phyloP scores from a whole-genome alignment of 2,888 invertebrate species.

The Amblyteles armatorius region DNA sequence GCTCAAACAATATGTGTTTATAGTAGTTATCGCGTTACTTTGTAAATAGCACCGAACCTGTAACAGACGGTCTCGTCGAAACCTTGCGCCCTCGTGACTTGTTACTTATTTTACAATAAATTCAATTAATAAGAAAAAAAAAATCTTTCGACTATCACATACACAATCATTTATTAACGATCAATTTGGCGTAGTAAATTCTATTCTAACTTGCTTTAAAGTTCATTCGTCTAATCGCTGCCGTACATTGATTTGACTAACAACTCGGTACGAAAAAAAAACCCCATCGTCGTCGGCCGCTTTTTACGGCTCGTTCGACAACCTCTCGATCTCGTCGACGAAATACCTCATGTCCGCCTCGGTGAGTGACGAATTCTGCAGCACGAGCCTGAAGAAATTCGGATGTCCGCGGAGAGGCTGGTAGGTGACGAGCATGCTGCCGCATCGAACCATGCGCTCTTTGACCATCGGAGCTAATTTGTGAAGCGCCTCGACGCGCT shows the following conservation, averaged over 20 bases:
- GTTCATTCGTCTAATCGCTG: slow-evolving; percentile 31
- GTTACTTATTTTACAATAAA: slow-evolving; percentile 67
- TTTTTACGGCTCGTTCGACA: slow-evolving; percentile 88
- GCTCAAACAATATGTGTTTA: slow-evolving; percentile 46
- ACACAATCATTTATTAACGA: slow-evolving; percentile 20
- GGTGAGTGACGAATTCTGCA: slow-evolving; percentile 95
- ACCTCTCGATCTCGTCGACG: slow-evolving; percentile 93
- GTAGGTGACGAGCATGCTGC: slow-evolving; percentile 98
- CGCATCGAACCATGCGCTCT: slow-evolving; percentile 97
- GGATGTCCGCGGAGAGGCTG: slow-evolving; percentile 94
- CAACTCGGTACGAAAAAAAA: slow-evolving; percentile 14
- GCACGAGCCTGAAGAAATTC: slow-evolving; percentile 97
- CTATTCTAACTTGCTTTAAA: neutral
- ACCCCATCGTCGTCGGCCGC: neutral
- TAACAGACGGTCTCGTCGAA: slow-evolving; percentile 38
- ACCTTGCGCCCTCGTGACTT: slow-evolving; percentile 30
- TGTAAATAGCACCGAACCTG: slow-evolving; percentile 70
- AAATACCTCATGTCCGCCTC: slow-evolving; percentile 94
- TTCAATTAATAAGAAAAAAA: slow-evolving; percentile 34
- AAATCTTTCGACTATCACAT: neutral
- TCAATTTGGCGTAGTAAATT: slow-evolving; percentile 25
- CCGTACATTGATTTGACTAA: slow-evolving; percentile 26
- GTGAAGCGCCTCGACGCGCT: slow-evolving; percentile 87
- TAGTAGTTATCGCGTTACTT: slow-evolving; percentile 49
- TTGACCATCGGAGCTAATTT: slow-evolving; percentile 96